A percentile compares a stretch with the other conserved stretches of the same genome.
These are phyloP conservation scores for Holothuria glaberrima DNA, from an alignment of 35 echinoderm and acorn worm species.

Conservation along the genomic window DNA sequence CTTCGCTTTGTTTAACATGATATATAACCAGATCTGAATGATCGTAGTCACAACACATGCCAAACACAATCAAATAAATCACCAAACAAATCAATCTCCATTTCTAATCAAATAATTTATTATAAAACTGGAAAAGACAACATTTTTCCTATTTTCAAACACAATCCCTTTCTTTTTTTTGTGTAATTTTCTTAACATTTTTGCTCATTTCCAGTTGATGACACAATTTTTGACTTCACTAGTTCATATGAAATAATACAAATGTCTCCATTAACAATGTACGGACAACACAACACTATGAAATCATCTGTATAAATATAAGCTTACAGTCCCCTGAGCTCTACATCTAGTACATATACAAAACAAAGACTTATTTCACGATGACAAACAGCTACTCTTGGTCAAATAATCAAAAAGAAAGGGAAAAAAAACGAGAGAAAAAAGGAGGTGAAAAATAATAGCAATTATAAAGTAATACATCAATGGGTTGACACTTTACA, in stretches of 20 bases:
- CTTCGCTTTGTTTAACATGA: no score
- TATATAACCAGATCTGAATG: no score
- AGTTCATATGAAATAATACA: slow-evolving; percentile 29
- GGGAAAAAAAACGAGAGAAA: no score
- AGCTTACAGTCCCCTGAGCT: slow-evolving; percentile 41
- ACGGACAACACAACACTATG: slow-evolving; percentile 36
- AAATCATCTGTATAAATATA: slow-evolving; percentile 51
- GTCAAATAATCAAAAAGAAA: no score
- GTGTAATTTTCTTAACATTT: slow-evolving; percentile 59
- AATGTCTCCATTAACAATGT: slow-evolving; percentile 43
- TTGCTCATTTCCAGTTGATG: slow-evolving; percentile 48
- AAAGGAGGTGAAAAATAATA: no score
- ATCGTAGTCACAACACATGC: no score
- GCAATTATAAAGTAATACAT: no score
- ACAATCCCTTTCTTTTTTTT: slow-evolving; percentile 34
- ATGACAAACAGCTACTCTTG: no score
- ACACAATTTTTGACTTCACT: slow-evolving; percentile 46
- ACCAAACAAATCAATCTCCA: slow-evolving; percentile 2
- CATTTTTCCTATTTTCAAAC: slow-evolving; percentile 70
- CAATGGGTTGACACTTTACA: no score
- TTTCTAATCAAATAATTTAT: slow-evolving; percentile 92
- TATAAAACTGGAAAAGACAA: slow-evolving; percentile 97
- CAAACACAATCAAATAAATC: background rate
- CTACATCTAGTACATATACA: slow-evolving; percentile 49
- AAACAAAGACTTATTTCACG: background rate